Evolutionary conservation across 92 coral and sea anemone species (phyloP).

Genomic region (Epizoanthus rinbou): DNA sequence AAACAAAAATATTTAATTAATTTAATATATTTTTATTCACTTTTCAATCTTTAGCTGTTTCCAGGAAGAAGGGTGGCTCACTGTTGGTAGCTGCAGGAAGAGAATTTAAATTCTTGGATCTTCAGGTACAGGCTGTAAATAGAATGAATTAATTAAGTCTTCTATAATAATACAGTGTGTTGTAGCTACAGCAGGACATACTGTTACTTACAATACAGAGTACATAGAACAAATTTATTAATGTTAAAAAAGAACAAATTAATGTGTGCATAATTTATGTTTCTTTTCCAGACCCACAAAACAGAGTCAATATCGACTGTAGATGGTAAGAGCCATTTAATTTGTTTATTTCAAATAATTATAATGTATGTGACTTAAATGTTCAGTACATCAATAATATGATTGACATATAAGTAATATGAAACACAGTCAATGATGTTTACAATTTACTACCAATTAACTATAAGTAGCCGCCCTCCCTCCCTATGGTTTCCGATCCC

Average conservation of each 20-base stretch:
- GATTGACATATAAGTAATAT: too few relatives aligned
- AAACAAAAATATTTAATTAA: background rate
- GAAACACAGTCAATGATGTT: too few relatives aligned
- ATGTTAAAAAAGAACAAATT: background rate
- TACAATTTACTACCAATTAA: too few relatives aligned
- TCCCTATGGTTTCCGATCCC: too few relatives aligned
- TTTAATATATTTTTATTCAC: background rate
- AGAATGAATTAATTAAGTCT: too few relatives aligned
- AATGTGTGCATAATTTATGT: background rate
- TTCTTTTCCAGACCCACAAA: constrained; percentile 67
- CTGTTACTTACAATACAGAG: background rate
- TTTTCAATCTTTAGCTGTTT: constrained; percentile 64
- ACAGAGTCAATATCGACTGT: constrained; percentile 74
- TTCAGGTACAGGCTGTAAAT: constrained; percentile 63
- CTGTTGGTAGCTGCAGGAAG: constrained; percentile 60
- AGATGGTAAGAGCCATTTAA: constrained; percentile 60
- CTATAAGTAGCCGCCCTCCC: too few relatives aligned
- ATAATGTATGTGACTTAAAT: too few relatives aligned
- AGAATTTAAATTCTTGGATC: constrained; percentile 69
- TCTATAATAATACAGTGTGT: too few relatives aligned
- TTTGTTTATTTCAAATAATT: too few relatives aligned
- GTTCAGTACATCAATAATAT: too few relatives aligned
- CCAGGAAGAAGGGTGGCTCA: constrained; percentile 80
- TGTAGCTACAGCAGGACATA: too few relatives aligned
- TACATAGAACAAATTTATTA: background rate